Evolutionary conservation across 2,797 vertebrate genomes (phyloP).

Genomic region (Megaceryle alcyon): DNA sequence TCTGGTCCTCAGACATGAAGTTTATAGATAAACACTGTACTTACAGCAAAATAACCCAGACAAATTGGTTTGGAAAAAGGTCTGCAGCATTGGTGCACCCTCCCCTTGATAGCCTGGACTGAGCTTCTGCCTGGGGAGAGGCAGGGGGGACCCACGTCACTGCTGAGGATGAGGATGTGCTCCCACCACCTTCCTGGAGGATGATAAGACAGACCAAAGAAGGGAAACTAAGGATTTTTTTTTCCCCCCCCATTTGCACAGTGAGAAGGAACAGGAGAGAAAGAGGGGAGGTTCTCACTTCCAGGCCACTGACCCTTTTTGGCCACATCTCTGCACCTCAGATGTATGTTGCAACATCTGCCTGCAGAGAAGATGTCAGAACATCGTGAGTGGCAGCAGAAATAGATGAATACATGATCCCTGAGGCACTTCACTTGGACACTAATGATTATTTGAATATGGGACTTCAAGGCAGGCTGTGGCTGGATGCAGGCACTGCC

Average conservation of each 20-base stretch:
- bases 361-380: background rate
- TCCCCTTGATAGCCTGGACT: background rate
- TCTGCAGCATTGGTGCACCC: rapidly evolving
- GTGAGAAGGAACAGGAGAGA: background rate
- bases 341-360: background rate
- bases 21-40: background rate
- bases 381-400: background rate
- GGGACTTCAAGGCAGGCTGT: background rate
- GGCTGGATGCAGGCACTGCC: background rate
- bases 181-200: background rate
- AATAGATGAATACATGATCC: background rate
- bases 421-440: background rate
- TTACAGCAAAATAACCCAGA: background rate
- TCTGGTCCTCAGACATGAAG: background rate
- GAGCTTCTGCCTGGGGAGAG: background rate
- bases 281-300: background rate
- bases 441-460: background rate
- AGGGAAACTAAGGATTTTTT: background rate
- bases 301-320: background rate
- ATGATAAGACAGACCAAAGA: background rate
- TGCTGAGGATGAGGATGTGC: rapidly evolving
- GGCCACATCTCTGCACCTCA: background rate
- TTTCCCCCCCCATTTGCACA: background rate
- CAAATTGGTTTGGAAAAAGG: background rate
- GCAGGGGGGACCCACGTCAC: rapidly evolving